Conservation (phyloP, 2,888 invertebrate genomes). For the Trichopoda pennipes region DNA sequence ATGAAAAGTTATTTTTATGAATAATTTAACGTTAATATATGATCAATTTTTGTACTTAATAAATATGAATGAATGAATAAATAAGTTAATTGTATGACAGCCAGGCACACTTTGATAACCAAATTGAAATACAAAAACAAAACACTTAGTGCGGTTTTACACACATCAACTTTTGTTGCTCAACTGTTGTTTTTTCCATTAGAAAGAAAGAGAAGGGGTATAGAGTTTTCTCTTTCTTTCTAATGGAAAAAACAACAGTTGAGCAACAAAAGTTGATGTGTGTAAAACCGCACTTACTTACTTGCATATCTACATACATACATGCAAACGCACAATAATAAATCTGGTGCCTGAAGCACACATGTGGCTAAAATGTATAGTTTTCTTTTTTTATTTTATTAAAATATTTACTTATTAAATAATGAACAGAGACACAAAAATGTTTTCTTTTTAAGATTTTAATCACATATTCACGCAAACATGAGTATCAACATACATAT, state of each 20-base stretch:
- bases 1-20: slow-evolving; percentile 33
- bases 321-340: not conserved
- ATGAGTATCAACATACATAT: not conserved
- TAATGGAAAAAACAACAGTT: too few species aligned
- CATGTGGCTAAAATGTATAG: too few species aligned
- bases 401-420: slow-evolving; percentile 21
- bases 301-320: too few species aligned
- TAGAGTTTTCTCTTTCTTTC: too few species aligned
- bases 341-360: slow-evolving; percentile 22
- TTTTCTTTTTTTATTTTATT: not conserved
- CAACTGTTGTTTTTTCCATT: too few species aligned
- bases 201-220: too few species aligned
- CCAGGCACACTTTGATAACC: slow-evolving; percentile 40
- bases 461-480: not conserved
- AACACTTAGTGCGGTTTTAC: too few species aligned
- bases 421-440: slow-evolving; percentile 23
- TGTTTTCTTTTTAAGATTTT: slow-evolving; percentile 25
- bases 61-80: slow-evolving; percentile 64
- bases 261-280: too few species aligned
- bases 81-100: slow-evolving; percentile 59
- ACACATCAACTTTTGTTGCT: too few species aligned
- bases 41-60: slow-evolving; percentile 36
- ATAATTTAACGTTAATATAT: slow-evolving; percentile 48
- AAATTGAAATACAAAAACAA: slow-evolving; percentile 4
- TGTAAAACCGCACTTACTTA: too few species aligned